Evolutionary conservation across 2,113 vertebrate genomes (phyloP).

Genomic region (Cynocephalus volans): DNA sequence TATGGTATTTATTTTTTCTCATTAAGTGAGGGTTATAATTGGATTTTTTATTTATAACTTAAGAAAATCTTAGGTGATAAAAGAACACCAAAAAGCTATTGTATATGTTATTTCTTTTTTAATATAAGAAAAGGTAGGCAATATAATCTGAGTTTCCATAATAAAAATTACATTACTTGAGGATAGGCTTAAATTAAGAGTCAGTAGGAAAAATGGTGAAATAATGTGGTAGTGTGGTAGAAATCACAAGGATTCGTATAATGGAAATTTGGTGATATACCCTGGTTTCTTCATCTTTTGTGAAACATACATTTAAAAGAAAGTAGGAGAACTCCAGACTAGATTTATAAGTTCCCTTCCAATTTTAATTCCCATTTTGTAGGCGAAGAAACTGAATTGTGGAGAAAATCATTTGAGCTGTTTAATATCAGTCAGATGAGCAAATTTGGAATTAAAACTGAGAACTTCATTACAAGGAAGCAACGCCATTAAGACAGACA

Average conservation of each 20-base stretch:
- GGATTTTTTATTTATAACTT: neutral
- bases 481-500: no score
- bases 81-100: neutral
- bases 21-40: neutral
- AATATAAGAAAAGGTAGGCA: neutral
- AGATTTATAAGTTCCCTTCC: neutral
- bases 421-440: neutral
- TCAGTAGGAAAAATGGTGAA: neutral
- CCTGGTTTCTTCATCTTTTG: neutral
- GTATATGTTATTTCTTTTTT: neutral
- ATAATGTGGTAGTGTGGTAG: neutral
- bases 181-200: neutral
- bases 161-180: neutral
- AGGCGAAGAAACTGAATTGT: neutral
- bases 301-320: neutral
- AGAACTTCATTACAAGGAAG: neutral
- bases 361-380: neutral
- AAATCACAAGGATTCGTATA: neutral
- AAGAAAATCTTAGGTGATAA: neutral
- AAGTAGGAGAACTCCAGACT: neutral
- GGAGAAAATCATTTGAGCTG: neutral
- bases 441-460: neutral
- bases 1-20: neutral
- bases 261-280: neutral
- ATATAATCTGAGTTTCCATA: neutral